phyloP scores from a whole-genome alignment of 2,797 vertebrate genomes.

The Pantherophis alleghaniensis region DNA sequence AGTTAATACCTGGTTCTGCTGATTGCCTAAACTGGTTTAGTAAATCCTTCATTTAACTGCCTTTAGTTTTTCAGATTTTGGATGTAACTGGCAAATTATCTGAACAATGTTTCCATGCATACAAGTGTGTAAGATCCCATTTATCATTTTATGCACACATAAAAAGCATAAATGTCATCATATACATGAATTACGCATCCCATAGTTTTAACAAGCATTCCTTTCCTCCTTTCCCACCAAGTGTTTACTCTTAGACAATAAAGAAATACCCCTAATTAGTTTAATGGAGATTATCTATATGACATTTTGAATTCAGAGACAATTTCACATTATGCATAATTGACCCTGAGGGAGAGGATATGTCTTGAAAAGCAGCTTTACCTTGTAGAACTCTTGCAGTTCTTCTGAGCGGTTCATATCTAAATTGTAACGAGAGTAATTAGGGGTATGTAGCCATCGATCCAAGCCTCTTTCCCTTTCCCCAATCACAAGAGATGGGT shows the following conservation, averaged over 20 bases:
- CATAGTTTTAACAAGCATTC: not conserved
- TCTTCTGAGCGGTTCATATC: conserved; percentile 55
- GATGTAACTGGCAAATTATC: not conserved
- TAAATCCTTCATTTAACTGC: not conserved
- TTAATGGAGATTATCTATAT: not conserved
- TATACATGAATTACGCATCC: not conserved
- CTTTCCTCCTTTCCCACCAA: not conserved
- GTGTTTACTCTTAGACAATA: not conserved
- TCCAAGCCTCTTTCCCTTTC: conserved; percentile 7
- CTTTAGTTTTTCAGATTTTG: not conserved
- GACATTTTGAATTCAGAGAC: not conserved
- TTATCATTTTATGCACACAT: not conserved
- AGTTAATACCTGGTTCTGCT: not conserved
- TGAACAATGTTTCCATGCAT: not conserved
- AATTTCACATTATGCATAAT: not conserved
- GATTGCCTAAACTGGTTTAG: not conserved
- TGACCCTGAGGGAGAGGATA: not conserved
- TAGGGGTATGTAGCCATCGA: conserved; percentile 30
- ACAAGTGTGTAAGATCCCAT: not conserved
- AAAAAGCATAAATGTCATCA: not conserved
- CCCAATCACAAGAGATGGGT: not conserved
- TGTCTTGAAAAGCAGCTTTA: conserved; percentile 29
- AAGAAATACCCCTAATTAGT: not conserved
- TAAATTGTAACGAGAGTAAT: conserved; percentile 59
- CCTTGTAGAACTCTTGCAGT: conserved; percentile 69